Conservation (phyloP, 2,888 invertebrate genomes). For the Brachyptera putata region DNA sequence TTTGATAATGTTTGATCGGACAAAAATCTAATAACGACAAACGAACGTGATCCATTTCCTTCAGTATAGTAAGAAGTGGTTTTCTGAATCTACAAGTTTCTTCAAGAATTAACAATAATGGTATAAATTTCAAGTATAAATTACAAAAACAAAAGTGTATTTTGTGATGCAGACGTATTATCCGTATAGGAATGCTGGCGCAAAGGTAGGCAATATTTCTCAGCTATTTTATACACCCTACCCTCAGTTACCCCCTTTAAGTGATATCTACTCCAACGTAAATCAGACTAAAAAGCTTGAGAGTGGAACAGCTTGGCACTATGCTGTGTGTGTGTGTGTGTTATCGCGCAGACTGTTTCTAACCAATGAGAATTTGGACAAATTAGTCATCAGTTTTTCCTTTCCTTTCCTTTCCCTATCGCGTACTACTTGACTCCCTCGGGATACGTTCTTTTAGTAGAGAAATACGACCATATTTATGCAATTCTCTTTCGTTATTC, state of each 20-base stretch:
- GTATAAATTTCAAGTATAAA: too few species aligned
- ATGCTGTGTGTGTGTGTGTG: constrained; percentile 21
- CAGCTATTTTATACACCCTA: constrained; percentile 21
- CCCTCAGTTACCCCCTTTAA: constrained; percentile 21
- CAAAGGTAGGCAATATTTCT: constrained; percentile 29
- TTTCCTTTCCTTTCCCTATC: constrained; percentile 30
- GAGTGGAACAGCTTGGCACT: constrained; percentile 28
- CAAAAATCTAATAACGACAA: too few species aligned
- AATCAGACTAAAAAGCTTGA: constrained; percentile 28
- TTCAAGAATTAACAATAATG: too few species aligned
- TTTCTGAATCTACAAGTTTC: too few species aligned
- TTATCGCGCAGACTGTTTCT: constrained; percentile 35
- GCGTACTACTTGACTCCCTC: constrained; percentile 18
- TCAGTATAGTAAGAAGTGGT: too few species aligned
- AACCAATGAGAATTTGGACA: constrained; percentile 43
- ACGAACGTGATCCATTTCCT: too few species aligned
- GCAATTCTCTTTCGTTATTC: constrained; percentile 26
- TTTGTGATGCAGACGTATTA: neutral
- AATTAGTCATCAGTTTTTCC: constrained; percentile 45
- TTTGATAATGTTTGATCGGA: too few species aligned
- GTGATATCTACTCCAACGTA: constrained; percentile 29
- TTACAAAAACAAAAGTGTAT: neutral
- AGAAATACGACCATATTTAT: constrained; percentile 30
- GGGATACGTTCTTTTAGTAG: constrained; percentile 24
- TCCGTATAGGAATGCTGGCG: neutral